A percentile compares a stretch with the other conserved stretches of the same genome.
These are phyloP conservation scores for Meleagris gallopavo DNA, from an alignment of 2,113 vertebrate species.

Conservation along the genomic window DNA sequence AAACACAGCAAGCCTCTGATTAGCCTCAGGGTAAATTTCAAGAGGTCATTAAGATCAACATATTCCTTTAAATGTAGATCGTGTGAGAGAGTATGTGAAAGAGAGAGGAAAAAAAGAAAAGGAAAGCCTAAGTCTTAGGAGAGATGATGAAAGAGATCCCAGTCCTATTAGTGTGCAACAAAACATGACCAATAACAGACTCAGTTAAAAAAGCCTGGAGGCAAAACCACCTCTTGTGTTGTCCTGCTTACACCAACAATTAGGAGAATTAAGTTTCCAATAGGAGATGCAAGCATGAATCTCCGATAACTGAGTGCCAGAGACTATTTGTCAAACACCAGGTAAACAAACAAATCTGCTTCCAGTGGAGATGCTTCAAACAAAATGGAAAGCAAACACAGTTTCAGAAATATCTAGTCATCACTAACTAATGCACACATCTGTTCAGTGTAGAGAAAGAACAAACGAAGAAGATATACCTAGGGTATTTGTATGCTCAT, in stretches of 20 bases:
- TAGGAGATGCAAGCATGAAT: background rate
- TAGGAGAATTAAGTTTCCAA: background rate
- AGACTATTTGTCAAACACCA: constrained; percentile 9
- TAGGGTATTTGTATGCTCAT: background rate
- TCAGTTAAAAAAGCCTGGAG: constrained; percentile 19
- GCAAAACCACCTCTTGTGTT: background rate
- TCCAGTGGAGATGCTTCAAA: constrained; percentile 10
- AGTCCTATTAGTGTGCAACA: background rate
- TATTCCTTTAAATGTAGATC: constrained; percentile 38
- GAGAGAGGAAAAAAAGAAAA: background rate
- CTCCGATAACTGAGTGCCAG: background rate
- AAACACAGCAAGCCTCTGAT: constrained; percentile 49
- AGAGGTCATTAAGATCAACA: constrained; percentile 51
- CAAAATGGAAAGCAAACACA: constrained; percentile 16
- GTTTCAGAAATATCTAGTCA: background rate
- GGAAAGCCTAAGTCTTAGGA: background rate
- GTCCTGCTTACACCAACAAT: constrained; percentile 34
- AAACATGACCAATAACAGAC: background rate
- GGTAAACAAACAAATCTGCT: constrained; percentile 27
- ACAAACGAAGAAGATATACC: background rate
- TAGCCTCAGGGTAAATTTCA: constrained; percentile 65
- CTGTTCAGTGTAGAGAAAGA: background rate
- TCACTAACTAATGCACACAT: background rate
- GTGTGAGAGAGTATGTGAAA: background rate
- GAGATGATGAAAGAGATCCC: constrained; percentile 15